phyloP scores from a whole-genome alignment of 2,797 vertebrate genomes.

The Pantherophis alleghaniensis region DNA sequence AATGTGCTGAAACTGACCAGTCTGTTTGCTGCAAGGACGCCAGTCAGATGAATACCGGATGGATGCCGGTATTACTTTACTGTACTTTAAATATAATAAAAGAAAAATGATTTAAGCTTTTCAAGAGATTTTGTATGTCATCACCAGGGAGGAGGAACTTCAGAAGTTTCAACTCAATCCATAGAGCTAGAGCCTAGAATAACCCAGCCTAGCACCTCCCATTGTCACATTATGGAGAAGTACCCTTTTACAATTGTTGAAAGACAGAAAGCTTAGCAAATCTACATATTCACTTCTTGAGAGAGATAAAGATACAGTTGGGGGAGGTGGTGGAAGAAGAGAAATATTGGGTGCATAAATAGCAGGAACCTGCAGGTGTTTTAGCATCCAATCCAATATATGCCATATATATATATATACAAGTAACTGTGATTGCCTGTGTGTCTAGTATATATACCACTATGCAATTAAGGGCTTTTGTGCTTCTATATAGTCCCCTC shows the following conservation, averaged over 20 bases:
- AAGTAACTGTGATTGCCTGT: neutral
- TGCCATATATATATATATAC: neutral
- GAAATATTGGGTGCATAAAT: neutral
- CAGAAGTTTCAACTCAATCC: too few relatives aligned
- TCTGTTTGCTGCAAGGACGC: too few relatives aligned
- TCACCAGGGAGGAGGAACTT: too few relatives aligned
- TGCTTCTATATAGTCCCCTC: neutral
- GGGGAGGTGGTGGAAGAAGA: neutral
- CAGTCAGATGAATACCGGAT: too few relatives aligned
- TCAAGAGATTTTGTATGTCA: neutral
- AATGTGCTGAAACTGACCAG: too few relatives aligned
- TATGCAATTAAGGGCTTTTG: neutral
- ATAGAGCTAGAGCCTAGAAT: too few relatives aligned
- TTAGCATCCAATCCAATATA: neutral
- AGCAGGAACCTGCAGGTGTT: neutral
- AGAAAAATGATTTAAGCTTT: neutral
- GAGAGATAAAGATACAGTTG: neutral
- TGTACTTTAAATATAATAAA: neutral
- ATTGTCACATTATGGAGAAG: too few relatives aligned
- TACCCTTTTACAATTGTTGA: too few relatives aligned
- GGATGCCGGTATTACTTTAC: too few relatives aligned
- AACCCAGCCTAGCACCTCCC: too few relatives aligned
- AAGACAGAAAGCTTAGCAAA: too few relatives aligned
- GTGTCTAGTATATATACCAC: neutral
- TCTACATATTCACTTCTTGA: slow-evolving; percentile 2